These are phyloP conservation scores for Hydrotaea diabolus DNA, from an alignment of 2,888 invertebrate genomes.

Conservation along the genomic window DNA sequence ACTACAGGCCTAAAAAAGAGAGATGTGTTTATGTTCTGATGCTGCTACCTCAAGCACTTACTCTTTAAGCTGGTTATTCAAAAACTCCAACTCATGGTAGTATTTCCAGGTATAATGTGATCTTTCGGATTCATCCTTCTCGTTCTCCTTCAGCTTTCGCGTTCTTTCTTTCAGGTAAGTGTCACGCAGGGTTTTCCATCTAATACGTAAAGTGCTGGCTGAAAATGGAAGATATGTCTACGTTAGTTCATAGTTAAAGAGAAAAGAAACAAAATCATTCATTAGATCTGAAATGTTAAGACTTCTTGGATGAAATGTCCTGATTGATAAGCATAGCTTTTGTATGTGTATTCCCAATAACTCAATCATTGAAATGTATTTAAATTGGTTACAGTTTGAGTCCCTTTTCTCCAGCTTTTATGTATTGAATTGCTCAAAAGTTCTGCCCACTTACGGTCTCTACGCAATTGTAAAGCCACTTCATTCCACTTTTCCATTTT, in stretches of 20 bases:
- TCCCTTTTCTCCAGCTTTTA: too few relatives aligned
- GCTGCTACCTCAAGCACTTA: neutral
- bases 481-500: conserved; percentile 61
- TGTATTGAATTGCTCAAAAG: too few relatives aligned
- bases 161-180: neutral
- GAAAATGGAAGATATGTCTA: neutral
- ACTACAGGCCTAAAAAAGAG: neutral
- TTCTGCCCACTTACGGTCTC: conserved; percentile 63
- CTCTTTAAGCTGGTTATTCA: neutral
- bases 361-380: too few relatives aligned
- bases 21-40: neutral
- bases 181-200: conserved; percentile 19
- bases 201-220: neutral
- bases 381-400: too few relatives aligned
- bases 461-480: conserved; percentile 49
- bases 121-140: neutral
- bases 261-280: too few relatives aligned
- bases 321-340: too few relatives aligned
- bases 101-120: conserved; percentile 26
- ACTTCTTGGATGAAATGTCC: too few relatives aligned
- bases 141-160: neutral
- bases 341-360: too few relatives aligned
- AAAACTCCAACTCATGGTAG: conserved; percentile 3
- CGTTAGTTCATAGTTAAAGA: too few relatives aligned
- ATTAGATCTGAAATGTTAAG: too few relatives aligned